These are phyloP conservation scores for Streptopelia turtur DNA, from an alignment of 2,797 vertebrate species.

Conservation along the genomic window DNA sequence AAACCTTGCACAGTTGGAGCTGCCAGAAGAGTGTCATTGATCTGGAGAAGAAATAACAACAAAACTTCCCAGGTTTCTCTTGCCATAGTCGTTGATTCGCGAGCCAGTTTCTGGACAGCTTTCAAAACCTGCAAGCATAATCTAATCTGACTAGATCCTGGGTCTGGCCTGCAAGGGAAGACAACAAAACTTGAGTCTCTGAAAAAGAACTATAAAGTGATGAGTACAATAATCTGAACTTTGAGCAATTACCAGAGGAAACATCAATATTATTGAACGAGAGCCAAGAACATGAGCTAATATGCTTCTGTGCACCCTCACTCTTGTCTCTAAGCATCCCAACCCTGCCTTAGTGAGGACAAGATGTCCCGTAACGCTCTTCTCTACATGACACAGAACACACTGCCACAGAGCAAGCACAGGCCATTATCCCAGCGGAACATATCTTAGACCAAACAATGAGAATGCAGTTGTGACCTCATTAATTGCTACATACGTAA, in stretches of 20 bases:
- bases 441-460: neutral
- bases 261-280: neutral
- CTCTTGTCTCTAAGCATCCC: neutral
- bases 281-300: neutral
- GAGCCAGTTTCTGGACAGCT: slow-evolving; percentile 90
- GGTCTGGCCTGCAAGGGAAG: slow-evolving; percentile 84
- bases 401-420: neutral
- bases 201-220: neutral
- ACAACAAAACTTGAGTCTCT: neutral
- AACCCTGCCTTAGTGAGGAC: neutral
- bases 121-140: slow-evolving; percentile 91
- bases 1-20: slow-evolving; percentile 91
- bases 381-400: neutral
- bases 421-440: neutral
- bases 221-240: neutral
- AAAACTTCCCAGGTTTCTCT: slow-evolving; percentile 95
- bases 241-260: neutral
- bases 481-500: neutral
- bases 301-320: neutral
- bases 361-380: accelerated
- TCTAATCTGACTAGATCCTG: slow-evolving; percentile 84
- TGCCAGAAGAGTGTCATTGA: slow-evolving; percentile 89
- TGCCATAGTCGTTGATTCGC: slow-evolving; percentile 86
- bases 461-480: neutral
- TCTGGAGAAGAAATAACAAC: slow-evolving; percentile 90